phyloP scores from a whole-genome alignment of 1,140 invertebrate genomes.

The Drosophila serrata region DNA sequence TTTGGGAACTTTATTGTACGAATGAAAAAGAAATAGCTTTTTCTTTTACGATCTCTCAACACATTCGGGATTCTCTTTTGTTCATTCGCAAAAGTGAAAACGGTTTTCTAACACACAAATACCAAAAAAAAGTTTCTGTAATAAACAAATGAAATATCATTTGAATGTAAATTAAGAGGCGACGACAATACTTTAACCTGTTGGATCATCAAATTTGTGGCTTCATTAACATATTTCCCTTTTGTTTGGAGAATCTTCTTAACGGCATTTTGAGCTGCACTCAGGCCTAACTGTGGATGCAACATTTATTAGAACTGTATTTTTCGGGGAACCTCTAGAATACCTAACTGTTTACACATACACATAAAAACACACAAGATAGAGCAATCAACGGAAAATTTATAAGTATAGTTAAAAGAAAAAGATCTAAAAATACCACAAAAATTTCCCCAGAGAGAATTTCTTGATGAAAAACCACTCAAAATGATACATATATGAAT shows the following conservation, averaged over 20 bases:
- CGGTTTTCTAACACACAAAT: slow-evolving; percentile 41
- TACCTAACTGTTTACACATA: slow-evolving; percentile 32
- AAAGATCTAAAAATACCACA: slow-evolving; percentile 38
- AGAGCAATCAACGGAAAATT: slow-evolving; percentile 39
- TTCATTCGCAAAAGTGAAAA: slow-evolving; percentile 76
- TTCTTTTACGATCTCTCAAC: slow-evolving; percentile 49
- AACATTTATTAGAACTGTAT: neutral
- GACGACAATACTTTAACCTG: slow-evolving; percentile 18
- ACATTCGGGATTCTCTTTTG: slow-evolving; percentile 40
- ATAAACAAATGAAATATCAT: slow-evolving; percentile 47
- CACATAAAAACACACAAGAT: neutral
- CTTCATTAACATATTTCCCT: slow-evolving; percentile 40
- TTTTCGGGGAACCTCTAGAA: slow-evolving; percentile 5
- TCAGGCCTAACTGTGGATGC: slow-evolving; percentile 40
- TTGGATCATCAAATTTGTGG: slow-evolving; percentile 49
- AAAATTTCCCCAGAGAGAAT: slow-evolving; percentile 22
- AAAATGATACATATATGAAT: slow-evolving; percentile 33
- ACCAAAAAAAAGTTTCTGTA: slow-evolving; percentile 22
- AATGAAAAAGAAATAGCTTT: slow-evolving; percentile 1
- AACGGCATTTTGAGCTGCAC: slow-evolving; percentile 40
- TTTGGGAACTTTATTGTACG: slow-evolving; percentile 30
- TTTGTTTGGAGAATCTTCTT: slow-evolving; percentile 43
- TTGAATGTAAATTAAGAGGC: slow-evolving; percentile 42
- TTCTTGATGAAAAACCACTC: slow-evolving; percentile 54
- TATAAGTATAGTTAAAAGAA: slow-evolving; percentile 21